phyloP scores from a whole-genome alignment of 37 sponge, comb jelly and placozoan species.

The Geodia barretti region DNA sequence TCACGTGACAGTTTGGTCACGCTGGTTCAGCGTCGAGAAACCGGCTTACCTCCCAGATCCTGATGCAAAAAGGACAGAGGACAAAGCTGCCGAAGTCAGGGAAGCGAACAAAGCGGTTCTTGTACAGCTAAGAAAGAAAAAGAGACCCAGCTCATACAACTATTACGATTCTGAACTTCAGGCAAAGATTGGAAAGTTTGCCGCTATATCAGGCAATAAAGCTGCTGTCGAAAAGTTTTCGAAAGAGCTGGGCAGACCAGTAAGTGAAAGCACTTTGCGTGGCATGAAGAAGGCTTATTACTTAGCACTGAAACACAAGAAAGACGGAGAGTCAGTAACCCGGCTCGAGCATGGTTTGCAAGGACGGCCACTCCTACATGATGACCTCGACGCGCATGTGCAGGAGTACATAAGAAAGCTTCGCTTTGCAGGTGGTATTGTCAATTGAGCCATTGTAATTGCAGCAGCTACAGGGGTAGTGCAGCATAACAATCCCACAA shows the following conservation, averaged over 20 bases:
- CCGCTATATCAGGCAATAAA: not conserved
- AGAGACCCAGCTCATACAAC: not conserved
- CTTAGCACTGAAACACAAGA: not conserved
- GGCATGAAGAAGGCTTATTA: not conserved
- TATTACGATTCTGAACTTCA: not conserved
- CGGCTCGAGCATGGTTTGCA: slow-evolving; percentile 19
- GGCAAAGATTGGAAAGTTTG: not conserved
- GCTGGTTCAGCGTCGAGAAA: not conserved
- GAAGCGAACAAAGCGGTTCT: not conserved
- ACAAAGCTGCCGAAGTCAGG: not conserved
- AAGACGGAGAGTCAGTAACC: slow-evolving; percentile 9
- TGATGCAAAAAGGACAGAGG: too few relatives aligned
- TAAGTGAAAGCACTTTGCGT: not conserved
- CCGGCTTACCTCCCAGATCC: not conserved
- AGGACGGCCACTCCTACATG: slow-evolving; percentile 25
- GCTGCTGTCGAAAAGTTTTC: not conserved
- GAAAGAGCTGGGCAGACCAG: not conserved
- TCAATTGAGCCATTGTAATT: slow-evolving; percentile 34
- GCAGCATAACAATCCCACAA: slow-evolving; percentile 18
- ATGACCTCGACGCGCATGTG: not conserved
- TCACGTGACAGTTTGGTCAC: not conserved
- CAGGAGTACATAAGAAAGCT: slow-evolving; percentile 3
- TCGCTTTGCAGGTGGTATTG: slow-evolving; percentile 9
- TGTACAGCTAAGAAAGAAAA: not conserved
- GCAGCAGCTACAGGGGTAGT: slow-evolving; percentile 42